Evolutionary conservation across 2,113 vertebrate species (phyloP).

Genomic region (Tricholaema leucomelas): DNA sequence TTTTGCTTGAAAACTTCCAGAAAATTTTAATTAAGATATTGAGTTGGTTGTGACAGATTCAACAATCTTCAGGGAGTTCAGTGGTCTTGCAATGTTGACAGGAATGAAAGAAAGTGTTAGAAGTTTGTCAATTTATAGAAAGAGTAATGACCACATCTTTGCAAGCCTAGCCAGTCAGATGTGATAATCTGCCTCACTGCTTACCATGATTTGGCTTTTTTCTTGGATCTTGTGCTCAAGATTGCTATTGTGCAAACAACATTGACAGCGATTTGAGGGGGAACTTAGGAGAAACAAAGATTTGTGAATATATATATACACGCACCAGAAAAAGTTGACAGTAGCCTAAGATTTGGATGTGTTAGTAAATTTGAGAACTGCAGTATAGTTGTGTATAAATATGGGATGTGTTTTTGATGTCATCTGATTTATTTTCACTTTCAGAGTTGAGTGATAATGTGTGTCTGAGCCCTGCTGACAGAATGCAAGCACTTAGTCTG

Average conservation of each 20-base stretch:
- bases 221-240: not conserved
- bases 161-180: not conserved
- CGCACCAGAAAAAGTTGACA: not conserved
- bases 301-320: not conserved
- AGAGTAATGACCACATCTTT: not conserved
- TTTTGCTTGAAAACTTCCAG: not conserved
- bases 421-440: conserved; percentile 10
- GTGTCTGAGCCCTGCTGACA: conserved; percentile 84
- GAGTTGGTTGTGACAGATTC: not conserved
- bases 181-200: not conserved
- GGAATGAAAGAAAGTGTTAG: not conserved
- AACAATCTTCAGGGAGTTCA: not conserved
- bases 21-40: not conserved
- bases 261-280: not conserved
- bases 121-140: not conserved
- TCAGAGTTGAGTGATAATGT: conserved; percentile 88
- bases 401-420: not conserved
- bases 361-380: not conserved
- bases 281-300: not conserved
- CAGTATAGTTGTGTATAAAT: not conserved
- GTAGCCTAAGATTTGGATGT: not conserved
- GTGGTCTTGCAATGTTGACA: not conserved
- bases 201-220: not conserved
- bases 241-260: not conserved
- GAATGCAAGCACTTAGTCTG: conserved; percentile 91